These are phyloP conservation scores for Illadopsis cleaveri DNA, from an alignment of 2,113 vertebrate species.

Conservation along the genomic window DNA sequence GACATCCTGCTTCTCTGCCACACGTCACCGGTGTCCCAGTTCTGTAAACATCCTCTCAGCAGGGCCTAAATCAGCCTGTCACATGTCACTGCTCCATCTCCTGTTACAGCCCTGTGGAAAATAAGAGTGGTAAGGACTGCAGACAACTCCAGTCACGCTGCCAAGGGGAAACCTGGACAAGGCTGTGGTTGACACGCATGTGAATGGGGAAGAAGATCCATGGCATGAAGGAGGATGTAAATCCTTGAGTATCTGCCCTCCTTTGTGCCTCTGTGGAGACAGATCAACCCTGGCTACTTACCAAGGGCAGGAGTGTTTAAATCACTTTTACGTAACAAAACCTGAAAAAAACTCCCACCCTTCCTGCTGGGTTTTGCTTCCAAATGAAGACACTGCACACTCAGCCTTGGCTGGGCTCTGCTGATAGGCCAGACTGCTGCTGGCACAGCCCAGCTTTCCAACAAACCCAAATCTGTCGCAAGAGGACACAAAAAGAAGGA, in stretches of 20 bases:
- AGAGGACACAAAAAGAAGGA: no score
- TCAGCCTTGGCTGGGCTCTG: background rate
- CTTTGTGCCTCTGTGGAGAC: background rate
- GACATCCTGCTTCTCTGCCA: constrained; percentile 5
- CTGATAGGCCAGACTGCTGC: background rate
- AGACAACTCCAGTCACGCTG: background rate
- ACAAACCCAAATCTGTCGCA: background rate
- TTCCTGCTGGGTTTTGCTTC: background rate
- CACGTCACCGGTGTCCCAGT: background rate
- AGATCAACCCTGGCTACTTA: background rate
- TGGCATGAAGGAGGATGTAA: background rate
- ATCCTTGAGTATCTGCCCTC: background rate
- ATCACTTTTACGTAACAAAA: background rate
- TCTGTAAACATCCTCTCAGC: constrained; percentile 34
- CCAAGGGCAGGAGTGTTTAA: background rate
- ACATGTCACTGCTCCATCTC: background rate
- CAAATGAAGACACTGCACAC: background rate
- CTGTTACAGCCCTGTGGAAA: background rate
- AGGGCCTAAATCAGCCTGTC: constrained; percentile 25
- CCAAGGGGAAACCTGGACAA: background rate
- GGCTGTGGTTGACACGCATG: background rate
- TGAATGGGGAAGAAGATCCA: background rate
- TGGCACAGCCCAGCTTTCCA: background rate
- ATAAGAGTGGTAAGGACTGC: background rate
- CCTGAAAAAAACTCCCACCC: background rate